These are phyloP conservation scores for Himalopsyche tibetana DNA, from an alignment of 2,888 invertebrate species.

Conservation along the genomic window DNA sequence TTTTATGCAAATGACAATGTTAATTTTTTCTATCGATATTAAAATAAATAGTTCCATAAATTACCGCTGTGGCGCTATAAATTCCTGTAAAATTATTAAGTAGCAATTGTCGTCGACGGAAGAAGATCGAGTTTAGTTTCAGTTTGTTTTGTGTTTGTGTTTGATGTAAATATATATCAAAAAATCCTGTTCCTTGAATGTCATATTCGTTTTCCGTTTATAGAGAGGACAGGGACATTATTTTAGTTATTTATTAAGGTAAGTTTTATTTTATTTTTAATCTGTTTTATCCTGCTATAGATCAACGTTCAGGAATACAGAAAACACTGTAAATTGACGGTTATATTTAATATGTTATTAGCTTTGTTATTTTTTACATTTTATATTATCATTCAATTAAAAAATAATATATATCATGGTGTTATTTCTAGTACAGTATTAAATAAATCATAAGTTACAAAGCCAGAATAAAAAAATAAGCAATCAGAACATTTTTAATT, in stretches of 20 bases:
- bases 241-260: neutral
- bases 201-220: neutral
- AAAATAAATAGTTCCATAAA: slow-evolving; percentile 10
- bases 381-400: no score
- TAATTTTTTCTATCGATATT: neutral
- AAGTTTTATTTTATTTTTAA: neutral
- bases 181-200: neutral
- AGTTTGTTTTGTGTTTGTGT: neutral
- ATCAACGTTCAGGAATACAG: no score
- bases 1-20: no score
- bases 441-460: no score
- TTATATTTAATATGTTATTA: no score
- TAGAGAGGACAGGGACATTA: neutral
- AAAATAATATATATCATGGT: no score
- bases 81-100: neutral
- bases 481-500: no score
- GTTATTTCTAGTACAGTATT: no score
- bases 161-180: neutral
- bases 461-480: no score
- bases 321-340: no score
- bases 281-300: neutral
- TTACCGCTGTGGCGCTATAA: neutral
- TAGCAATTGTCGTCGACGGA: neutral
- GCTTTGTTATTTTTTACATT: no score
- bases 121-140: neutral